Percentiles rank a stretch among this genome's conserved stretches.
phyloP scores from a whole-genome alignment of 1,140 invertebrate species.

The Pogonomyrmex barbatus region DNA sequence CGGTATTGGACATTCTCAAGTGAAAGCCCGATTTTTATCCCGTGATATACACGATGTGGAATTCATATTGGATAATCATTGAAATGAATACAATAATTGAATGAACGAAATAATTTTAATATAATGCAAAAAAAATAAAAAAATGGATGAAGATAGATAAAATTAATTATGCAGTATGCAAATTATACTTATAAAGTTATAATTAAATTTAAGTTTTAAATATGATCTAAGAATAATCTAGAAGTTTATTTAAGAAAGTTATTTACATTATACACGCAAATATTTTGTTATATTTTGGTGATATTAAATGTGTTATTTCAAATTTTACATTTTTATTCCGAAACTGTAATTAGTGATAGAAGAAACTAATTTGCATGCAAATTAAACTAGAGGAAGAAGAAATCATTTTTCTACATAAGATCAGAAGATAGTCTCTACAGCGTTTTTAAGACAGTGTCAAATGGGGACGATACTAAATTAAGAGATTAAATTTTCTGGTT shows the following conservation, averaged over 20 bases:
- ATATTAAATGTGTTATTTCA: background rate
- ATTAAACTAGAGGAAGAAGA: conserved; percentile 22
- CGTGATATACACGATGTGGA: background rate
- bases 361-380: conserved; percentile 40
- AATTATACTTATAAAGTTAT: background rate
- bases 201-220: background rate
- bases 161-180: background rate
- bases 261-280: background rate
- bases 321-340: conserved; percentile 36
- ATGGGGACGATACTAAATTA: conserved; percentile 30
- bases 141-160: background rate
- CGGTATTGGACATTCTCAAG: background rate
- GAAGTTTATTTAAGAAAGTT: background rate
- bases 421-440: conserved; percentile 17
- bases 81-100: background rate
- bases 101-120: conserved; percentile 4
- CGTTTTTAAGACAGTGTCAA: conserved; percentile 16
- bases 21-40: conserved; percentile 14
- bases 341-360: conserved; percentile 38
- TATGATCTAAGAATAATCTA: background rate
- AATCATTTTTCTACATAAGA: conserved; percentile 20
- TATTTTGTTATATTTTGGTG: background rate
- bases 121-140: background rate
- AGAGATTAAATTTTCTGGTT: conserved; percentile 31
- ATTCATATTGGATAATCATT: background rate